These are phyloP conservation scores for Nothocercus nigrocapillus DNA, from an alignment of 2,113 vertebrate species.

Conservation along the genomic window DNA sequence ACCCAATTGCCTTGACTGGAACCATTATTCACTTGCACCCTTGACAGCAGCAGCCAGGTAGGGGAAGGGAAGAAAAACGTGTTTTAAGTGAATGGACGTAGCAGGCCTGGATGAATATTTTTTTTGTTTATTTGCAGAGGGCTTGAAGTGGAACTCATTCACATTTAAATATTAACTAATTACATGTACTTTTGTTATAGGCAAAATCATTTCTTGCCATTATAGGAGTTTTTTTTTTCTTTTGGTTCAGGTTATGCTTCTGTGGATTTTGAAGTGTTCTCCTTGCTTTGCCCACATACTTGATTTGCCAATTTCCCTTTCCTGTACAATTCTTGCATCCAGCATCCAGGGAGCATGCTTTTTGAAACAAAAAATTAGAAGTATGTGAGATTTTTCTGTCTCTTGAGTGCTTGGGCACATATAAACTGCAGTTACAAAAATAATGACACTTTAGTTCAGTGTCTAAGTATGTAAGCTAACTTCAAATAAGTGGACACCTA, in stretches of 20 bases:
- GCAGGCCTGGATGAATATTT: background rate
- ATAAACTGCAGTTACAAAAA: background rate
- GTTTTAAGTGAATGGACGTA: background rate
- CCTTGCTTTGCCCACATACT: background rate
- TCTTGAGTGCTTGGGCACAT: background rate
- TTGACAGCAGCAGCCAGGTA: slow-evolving; percentile 70
- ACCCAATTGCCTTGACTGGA: slow-evolving; percentile 72
- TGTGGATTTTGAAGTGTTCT: background rate
- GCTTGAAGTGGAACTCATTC: background rate
- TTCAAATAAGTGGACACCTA: background rate
- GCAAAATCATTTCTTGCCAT: background rate
- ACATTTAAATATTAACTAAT: background rate
- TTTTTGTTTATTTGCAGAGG: background rate
- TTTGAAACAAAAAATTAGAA: background rate
- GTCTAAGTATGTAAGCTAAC: background rate
- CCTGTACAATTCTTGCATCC: background rate
- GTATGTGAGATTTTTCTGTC: background rate
- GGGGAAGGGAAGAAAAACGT: background rate
- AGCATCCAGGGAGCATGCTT: background rate
- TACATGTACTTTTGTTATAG: background rate
- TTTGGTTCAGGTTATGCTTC: background rate
- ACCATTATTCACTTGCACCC: slow-evolving; percentile 55
- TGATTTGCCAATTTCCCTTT: background rate
- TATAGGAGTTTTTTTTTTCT: background rate
- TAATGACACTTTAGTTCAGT: background rate